A percentile compares a stretch with the other conserved stretches of the same genome.
Conservation (phyloP, 1,140 invertebrate species). For the Ephestia elutella region DNA sequence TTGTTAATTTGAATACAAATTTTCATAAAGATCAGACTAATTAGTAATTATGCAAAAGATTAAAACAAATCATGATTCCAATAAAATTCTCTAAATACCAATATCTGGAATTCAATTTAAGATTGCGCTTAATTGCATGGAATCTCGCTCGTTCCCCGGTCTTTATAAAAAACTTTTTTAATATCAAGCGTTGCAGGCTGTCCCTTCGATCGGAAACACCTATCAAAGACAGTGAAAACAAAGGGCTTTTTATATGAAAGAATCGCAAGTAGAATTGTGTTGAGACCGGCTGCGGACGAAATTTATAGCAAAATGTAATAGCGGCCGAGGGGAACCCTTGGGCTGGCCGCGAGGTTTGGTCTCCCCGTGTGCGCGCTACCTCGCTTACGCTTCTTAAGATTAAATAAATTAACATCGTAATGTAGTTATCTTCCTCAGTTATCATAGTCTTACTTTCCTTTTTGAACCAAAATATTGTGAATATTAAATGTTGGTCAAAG, state of each 20-base stretch:
- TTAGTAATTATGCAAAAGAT: too few relatives aligned
- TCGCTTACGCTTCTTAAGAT: conserved; percentile 21
- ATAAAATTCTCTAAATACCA: neutral
- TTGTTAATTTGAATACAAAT: too few relatives aligned
- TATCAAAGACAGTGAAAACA: conserved; percentile 46
- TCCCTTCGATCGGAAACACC: conserved; percentile 53
- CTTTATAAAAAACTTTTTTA: conserved; percentile 68
- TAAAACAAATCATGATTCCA: neutral
- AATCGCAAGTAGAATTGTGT: conserved; percentile 33
- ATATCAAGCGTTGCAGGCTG: conserved; percentile 57
- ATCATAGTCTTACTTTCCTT: neutral
- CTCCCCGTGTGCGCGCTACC: conserved; percentile 18
- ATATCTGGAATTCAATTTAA: conserved; percentile 20
- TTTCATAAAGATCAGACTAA: too few relatives aligned
- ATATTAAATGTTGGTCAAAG: too few relatives aligned
- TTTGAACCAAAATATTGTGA: too few relatives aligned
- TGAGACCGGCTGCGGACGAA: conserved; percentile 27
- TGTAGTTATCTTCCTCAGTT: neutral
- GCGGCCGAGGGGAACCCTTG: conserved; percentile 21
- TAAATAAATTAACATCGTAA: conserved; percentile 24
- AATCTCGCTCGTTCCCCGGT: conserved; percentile 44
- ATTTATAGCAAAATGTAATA: conserved; percentile 44
- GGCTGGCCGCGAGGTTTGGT: conserved; percentile 16
- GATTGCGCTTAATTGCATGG: conserved; percentile 51
- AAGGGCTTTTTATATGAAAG: conserved; percentile 47